phyloP scores from a whole-genome alignment of 1,140 invertebrate genomes.

The Scaptomyza hsui region DNA sequence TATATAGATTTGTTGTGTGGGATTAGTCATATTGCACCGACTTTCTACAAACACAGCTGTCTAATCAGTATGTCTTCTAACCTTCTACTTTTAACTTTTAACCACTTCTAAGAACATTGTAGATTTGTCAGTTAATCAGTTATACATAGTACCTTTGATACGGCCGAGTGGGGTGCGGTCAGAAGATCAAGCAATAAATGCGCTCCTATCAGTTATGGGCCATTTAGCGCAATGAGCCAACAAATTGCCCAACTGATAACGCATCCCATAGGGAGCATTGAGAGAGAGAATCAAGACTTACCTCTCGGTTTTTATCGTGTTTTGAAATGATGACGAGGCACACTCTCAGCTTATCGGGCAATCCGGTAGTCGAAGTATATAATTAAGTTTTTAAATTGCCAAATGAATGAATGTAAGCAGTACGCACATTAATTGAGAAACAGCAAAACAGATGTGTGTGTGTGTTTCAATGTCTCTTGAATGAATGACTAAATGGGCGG shows the following conservation, averaged over 20 bases:
- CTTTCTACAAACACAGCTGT: background rate
- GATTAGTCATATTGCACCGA: background rate
- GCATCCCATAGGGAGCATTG: background rate
- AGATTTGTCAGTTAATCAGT: background rate
- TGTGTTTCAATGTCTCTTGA: slow-evolving; percentile 39
- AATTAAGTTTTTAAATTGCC: background rate
- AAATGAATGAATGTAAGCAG: slow-evolving; percentile 22
- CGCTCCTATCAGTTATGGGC: background rate
- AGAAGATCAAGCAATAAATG: background rate
- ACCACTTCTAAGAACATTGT: background rate
- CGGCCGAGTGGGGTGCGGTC: background rate
- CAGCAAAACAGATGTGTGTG: slow-evolving; percentile 63
- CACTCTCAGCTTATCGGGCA: background rate
- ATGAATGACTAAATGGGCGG: slow-evolving; percentile 56
- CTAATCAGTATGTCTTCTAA: no score
- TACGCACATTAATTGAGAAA: slow-evolving; percentile 36
- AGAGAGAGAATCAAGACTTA: background rate
- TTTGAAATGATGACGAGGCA: background rate
- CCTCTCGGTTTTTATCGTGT: background rate
- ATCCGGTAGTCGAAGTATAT: background rate
- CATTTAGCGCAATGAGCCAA: background rate
- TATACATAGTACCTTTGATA: background rate
- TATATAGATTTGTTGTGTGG: background rate
- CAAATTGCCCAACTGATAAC: slow-evolving; percentile 1
- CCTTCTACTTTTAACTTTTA: background rate